Conservation (phyloP, 1,140 invertebrate genomes). For the Diplogasteroides magnus region DNA sequence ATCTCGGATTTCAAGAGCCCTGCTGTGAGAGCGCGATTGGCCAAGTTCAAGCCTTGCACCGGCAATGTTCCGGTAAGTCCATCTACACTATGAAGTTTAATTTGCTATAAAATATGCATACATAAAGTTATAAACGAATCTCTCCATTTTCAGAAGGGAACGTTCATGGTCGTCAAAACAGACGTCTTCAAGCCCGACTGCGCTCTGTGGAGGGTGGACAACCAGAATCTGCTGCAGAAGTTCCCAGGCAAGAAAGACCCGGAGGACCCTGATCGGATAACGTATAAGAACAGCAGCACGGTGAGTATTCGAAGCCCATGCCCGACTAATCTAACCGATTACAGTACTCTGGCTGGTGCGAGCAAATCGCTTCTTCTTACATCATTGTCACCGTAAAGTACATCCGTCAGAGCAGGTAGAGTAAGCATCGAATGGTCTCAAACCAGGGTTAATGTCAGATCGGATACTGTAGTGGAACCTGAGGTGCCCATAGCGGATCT, state of each 20-base stretch:
- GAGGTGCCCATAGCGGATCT: slow-evolving; percentile 30
- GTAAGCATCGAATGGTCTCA: neutral
- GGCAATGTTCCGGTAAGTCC: slow-evolving; percentile 27
- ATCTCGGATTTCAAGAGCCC: slow-evolving; percentile 10
- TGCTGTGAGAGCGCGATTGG: slow-evolving; percentile 13
- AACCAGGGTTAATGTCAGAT: neutral
- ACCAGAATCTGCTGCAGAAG: slow-evolving; percentile 40
- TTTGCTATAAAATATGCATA: neutral
- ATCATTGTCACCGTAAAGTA: slow-evolving; percentile 24
- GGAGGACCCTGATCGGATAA: slow-evolving; percentile 5
- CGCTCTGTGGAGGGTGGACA: slow-evolving; percentile 39
- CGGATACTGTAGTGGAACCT: slow-evolving; percentile 37
- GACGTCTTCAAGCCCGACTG: slow-evolving; percentile 35
- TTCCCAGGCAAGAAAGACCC: slow-evolving; percentile 19
- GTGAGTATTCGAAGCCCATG: slow-evolving; percentile 13
- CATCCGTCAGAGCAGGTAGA: slow-evolving; percentile 27
- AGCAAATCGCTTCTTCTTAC: slow-evolving; percentile 32
- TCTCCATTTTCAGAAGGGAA: slow-evolving; percentile 30
- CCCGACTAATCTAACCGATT: slow-evolving; percentile 3
- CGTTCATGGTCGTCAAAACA: slow-evolving; percentile 36
- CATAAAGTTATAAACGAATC: neutral
- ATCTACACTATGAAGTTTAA: neutral
- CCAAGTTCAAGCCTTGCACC: slow-evolving; percentile 23
- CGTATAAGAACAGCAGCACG: slow-evolving; percentile 34
- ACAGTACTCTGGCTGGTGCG: slow-evolving; percentile 42